phyloP scores from a whole-genome alignment of 2,797 vertebrate species.

The Gallirallus australis region DNA sequence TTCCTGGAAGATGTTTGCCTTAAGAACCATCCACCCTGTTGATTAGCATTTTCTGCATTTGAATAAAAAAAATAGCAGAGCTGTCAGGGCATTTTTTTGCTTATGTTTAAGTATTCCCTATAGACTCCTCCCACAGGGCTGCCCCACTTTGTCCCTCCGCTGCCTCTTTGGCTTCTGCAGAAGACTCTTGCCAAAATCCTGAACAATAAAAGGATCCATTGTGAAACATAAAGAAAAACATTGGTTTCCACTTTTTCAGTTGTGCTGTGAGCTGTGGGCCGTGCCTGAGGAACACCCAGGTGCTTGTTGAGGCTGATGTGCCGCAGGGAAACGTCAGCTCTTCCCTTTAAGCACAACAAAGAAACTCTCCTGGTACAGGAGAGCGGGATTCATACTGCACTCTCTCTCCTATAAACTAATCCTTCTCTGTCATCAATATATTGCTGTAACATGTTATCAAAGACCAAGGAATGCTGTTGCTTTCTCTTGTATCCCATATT shows the following conservation, averaged over 20 bases:
- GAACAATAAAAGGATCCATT: background rate
- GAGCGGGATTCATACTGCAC: background rate
- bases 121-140: background rate
- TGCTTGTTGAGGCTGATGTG: background rate
- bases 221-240: background rate
- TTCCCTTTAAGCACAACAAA: background rate
- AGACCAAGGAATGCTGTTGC: background rate
- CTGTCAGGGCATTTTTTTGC: background rate
- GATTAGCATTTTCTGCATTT: background rate
- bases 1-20: background rate
- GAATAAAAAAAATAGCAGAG: background rate
- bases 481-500: background rate
- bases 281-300: background rate
- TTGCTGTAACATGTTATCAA: background rate
- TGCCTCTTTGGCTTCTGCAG: background rate
- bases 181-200: background rate
- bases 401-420: background rate
- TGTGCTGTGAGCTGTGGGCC: background rate
- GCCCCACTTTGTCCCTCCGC: background rate
- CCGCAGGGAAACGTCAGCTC: background rate
- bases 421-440: background rate
- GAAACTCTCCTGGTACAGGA: background rate
- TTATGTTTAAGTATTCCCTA: background rate
- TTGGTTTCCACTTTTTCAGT: background rate
- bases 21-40: background rate